These are phyloP conservation scores for Apeira syringaria DNA, from an alignment of 2,888 invertebrate species.

Conservation along the genomic window DNA sequence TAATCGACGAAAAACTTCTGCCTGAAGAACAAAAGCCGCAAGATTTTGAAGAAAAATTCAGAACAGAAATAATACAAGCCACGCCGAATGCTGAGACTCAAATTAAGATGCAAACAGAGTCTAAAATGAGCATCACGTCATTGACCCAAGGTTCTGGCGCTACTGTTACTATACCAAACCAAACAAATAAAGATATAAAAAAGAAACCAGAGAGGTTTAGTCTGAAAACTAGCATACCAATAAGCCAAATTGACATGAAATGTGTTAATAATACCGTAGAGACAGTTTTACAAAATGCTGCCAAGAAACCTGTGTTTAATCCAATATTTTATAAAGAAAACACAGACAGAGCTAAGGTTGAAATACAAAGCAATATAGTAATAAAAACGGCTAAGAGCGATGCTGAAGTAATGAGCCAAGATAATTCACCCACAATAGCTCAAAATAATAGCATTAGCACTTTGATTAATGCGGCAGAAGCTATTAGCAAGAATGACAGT, in stretches of 20 bases:
- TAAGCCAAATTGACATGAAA: slow-evolving; percentile 76
- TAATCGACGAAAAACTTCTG: slow-evolving; percentile 32
- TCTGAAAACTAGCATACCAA: slow-evolving; percentile 77
- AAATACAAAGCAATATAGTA: slow-evolving; percentile 72
- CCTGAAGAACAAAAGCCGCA: slow-evolving; percentile 44
- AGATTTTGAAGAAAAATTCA: slow-evolving; percentile 71
- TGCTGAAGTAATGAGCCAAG: slow-evolving; percentile 42
- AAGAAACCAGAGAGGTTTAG: slow-evolving; percentile 71
- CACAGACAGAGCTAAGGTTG: slow-evolving; percentile 48
- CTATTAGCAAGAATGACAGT: slow-evolving; percentile 58
- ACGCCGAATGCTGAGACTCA: slow-evolving; percentile 39
- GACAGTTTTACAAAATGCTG: slow-evolving; percentile 25
- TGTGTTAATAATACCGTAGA: slow-evolving; percentile 50
- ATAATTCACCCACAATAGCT: slow-evolving; percentile 26
- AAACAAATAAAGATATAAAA: slow-evolving; percentile 49
- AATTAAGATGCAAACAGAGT: slow-evolving; percentile 39
- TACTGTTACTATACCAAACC: slow-evolving; percentile 45
- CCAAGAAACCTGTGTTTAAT: slow-evolving; percentile 41
- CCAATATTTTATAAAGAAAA: slow-evolving; percentile 39
- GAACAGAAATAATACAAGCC: slow-evolving; percentile 59
- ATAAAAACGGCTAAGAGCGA: slow-evolving; percentile 63
- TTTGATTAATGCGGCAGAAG: slow-evolving; percentile 65
- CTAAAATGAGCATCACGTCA: slow-evolving; percentile 63
- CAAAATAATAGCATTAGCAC: slow-evolving; percentile 53
- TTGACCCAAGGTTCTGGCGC: slow-evolving; percentile 61